phyloP scores from a whole-genome alignment of 2,888 invertebrate species.

The Lochmaea crataegi region DNA sequence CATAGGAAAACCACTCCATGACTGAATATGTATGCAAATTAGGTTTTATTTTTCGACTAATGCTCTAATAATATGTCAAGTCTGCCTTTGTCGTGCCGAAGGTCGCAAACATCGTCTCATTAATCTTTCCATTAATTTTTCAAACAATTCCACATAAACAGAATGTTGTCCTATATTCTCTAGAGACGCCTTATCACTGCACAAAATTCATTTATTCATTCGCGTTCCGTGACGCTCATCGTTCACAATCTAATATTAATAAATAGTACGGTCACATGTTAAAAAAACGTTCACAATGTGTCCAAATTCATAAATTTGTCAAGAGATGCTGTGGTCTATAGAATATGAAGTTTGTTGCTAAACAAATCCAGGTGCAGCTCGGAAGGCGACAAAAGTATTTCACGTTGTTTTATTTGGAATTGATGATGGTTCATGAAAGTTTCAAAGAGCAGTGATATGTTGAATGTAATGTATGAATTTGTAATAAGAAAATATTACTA shows the following conservation, averaged over 20 bases:
- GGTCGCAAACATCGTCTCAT: conserved; percentile 18
- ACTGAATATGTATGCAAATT: not conserved
- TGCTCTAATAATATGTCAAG: too few species aligned
- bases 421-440: too few species aligned
- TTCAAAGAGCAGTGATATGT: too few species aligned
- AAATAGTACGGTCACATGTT: conserved; percentile 1
- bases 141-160: conserved; percentile 6
- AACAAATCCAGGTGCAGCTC: too few species aligned
- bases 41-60: not conserved
- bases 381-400: too few species aligned
- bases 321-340: too few species aligned
- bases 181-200: conserved; percentile 25
- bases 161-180: conserved; percentile 10
- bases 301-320: too few species aligned
- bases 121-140: conserved; percentile 27
- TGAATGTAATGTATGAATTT: too few species aligned
- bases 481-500: too few species aligned
- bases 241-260: conserved; percentile 10
- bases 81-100: conserved; percentile 10
- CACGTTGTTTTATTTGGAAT: too few species aligned
- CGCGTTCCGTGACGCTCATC: conserved; percentile 13
- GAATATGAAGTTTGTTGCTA: too few species aligned
- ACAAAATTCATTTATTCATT: conserved; percentile 25
- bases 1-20: not conserved
- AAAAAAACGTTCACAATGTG: not conserved